These are phyloP conservation scores for Smittia aterrima DNA, from an alignment of 2,888 invertebrate genomes.

Conservation along the genomic window DNA sequence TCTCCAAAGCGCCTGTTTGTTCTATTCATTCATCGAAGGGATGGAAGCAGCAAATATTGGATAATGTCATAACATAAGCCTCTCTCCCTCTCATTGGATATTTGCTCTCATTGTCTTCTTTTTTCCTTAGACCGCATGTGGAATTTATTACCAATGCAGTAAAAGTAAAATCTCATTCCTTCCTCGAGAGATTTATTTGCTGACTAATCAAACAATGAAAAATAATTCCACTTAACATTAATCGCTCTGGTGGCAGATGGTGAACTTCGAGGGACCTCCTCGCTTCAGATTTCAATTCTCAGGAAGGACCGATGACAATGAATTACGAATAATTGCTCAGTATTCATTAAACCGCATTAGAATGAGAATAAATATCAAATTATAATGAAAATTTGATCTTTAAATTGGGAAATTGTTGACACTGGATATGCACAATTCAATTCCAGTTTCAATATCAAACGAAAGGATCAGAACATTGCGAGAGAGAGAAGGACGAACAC, in stretches of 20 bases:
- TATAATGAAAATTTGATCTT: conserved; percentile 7
- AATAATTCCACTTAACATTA: conserved; percentile 7
- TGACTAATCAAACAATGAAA: conserved; percentile 1
- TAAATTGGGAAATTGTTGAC: background rate
- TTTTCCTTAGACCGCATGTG: background rate
- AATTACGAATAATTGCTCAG: background rate
- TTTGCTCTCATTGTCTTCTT: background rate
- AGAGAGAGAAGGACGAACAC: background rate
- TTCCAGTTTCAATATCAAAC: background rate
- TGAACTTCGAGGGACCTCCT: background rate
- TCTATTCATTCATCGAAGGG: background rate
- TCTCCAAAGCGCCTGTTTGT: background rate
- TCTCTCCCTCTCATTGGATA: background rate
- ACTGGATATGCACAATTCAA: background rate
- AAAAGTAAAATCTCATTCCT: background rate
- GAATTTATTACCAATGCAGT: background rate
- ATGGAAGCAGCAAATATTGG: background rate
- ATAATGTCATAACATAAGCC: background rate
- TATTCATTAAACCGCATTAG: background rate
- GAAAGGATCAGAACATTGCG: background rate
- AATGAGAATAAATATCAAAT: conserved; percentile 3
- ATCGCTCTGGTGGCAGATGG: background rate
- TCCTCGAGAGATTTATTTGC: background rate
- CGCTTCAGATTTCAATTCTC: background rate
- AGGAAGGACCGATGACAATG: too few species aligned